Evolutionary conservation across 2,888 invertebrate species (phyloP).

Genomic region (Phortica magna): DNA sequence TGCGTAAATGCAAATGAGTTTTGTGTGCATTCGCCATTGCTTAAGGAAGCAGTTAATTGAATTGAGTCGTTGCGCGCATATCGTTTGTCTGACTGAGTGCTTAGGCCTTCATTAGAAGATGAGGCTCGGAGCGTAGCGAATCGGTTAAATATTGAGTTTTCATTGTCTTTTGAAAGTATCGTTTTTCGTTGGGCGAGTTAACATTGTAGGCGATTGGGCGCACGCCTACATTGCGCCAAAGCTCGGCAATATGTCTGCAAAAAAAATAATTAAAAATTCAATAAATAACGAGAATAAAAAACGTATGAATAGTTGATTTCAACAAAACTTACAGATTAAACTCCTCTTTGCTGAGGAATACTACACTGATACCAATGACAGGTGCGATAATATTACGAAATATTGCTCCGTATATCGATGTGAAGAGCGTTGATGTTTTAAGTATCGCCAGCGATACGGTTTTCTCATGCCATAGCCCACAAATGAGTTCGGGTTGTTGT

Average conservation of each 20-base stretch:
- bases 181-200: conserved; percentile 78
- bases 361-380: conserved; percentile 77
- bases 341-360: conserved; percentile 77
- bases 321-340: conserved; percentile 75
- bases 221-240: conserved; percentile 78
- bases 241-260: conserved; percentile 76
- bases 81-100: conserved; percentile 18
- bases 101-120: conserved; percentile 76
- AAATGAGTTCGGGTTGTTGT: conserved; percentile 75
- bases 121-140: conserved; percentile 77
- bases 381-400: conserved; percentile 77
- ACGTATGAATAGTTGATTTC: not conserved
- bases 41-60: conserved; percentile 15
- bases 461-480: conserved; percentile 78
- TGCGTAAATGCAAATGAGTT: conserved; percentile 32
- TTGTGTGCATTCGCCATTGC: conserved; percentile 36
- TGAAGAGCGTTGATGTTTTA: conserved; percentile 75
- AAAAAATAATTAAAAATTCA: not conserved
- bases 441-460: conserved; percentile 73
- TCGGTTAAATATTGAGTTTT: conserved; percentile 78
- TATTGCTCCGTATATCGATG: conserved; percentile 77
- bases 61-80: not conserved
- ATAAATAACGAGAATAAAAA: not conserved
- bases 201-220: conserved; percentile 78
- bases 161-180: conserved; percentile 78